A percentile compares a stretch with the other conserved stretches of the same genome.
These are phyloP conservation scores for Lasioglossum villosulum DNA, from an alignment of 2,888 invertebrate genomes.

Conservation along the genomic window DNA sequence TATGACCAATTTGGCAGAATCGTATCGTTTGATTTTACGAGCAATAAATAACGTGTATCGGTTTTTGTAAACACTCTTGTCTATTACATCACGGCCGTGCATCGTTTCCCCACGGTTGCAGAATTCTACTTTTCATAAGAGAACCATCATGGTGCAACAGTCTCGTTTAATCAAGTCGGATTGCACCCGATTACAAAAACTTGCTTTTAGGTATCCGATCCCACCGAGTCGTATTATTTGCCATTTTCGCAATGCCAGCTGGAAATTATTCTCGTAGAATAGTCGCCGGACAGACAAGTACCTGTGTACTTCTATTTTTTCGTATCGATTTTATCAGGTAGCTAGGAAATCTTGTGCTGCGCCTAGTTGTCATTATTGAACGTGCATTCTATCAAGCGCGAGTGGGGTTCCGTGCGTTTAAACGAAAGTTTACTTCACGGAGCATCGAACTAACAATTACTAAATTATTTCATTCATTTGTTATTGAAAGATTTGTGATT, in stretches of 20 bases:
- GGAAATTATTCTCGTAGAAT: slow-evolving; percentile 19
- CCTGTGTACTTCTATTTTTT: not conserved
- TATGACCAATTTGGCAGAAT: not conserved
- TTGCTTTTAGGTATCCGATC: slow-evolving; percentile 48
- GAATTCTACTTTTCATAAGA: slow-evolving; percentile 49
- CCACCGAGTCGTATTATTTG: slow-evolving; percentile 45
- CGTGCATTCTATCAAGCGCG: not conserved
- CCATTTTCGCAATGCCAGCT: slow-evolving; percentile 39
- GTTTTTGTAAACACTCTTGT: slow-evolving; percentile 19
- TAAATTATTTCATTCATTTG: not conserved
- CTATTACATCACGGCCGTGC: slow-evolving; percentile 31
- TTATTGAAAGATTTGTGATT: not conserved
- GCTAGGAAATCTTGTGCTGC: not conserved
- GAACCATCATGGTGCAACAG: slow-evolving; percentile 44
- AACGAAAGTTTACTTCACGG: not conserved
- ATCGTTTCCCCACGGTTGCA: slow-evolving; percentile 25
- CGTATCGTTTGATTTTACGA: slow-evolving; percentile 7
- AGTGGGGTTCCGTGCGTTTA: not conserved
- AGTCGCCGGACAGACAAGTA: not conserved
- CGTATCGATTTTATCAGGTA: not conserved
- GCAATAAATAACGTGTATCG: slow-evolving; percentile 7
- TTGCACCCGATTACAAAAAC: slow-evolving; percentile 61
- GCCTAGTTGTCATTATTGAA: not conserved
- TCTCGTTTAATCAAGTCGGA: slow-evolving; percentile 58
- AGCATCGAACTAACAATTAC: not conserved